A percentile compares a stretch with the other conserved stretches of the same genome.
Conservation (phyloP, 1,140 invertebrate genomes). For the Plectrocnemia conspersa region DNA sequence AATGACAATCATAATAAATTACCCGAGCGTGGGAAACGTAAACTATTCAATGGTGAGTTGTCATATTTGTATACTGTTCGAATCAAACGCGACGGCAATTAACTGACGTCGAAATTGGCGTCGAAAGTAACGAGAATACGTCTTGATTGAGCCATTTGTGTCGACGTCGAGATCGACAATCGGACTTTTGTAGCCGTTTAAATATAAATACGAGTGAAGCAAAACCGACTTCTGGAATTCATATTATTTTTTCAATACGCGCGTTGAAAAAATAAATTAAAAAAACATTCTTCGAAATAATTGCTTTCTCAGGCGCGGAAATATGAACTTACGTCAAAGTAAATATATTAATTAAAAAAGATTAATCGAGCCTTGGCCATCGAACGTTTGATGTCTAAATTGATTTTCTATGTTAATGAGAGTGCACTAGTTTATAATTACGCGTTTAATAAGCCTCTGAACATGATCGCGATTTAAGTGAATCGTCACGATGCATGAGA, state of each 20-base stretch:
- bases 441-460: slow-evolving; percentile 10
- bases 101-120: no score
- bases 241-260: no score
- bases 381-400: slow-evolving; percentile 14
- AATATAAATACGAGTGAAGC: no score
- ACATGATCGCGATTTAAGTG: slow-evolving; percentile 10
- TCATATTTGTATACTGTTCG: slow-evolving; percentile 4
- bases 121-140: slow-evolving; percentile 4
- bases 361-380: not conserved
- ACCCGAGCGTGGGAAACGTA: slow-evolving; percentile 28
- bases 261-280: no score
- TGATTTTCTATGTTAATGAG: slow-evolving; percentile 9
- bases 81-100: no score
- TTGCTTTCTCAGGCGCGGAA: no score
- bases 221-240: no score
- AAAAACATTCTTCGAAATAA: no score
- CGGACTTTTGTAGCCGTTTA: no score
- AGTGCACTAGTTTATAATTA: slow-evolving; percentile 20
- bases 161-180: not conserved
- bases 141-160: slow-evolving; percentile 8
- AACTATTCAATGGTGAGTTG: not conserved
- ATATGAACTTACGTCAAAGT: no score
- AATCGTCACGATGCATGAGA: slow-evolving; percentile 15
- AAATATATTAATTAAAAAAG: not conserved
- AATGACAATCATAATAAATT: slow-evolving; percentile 27